Conservation (phyloP, 2,113 vertebrate species). For the Ptychochromis oligacanthus region DNA sequence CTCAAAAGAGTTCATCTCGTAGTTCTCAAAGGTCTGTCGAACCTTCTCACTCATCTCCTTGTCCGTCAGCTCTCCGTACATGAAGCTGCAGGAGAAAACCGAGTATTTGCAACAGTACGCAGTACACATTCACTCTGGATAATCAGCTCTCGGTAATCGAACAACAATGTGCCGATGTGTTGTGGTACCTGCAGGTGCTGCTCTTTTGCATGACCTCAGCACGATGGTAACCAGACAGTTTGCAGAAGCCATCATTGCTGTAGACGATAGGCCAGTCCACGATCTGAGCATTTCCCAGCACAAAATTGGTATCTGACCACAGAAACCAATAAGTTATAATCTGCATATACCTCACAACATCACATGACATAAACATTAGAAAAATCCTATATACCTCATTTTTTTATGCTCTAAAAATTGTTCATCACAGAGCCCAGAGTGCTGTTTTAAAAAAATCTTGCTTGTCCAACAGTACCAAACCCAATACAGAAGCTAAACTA, state of each 20-base stretch:
- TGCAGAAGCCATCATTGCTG: conserved; percentile 98
- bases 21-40: conserved; percentile 93
- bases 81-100: conserved; percentile 84
- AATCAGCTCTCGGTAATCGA: background rate
- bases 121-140: background rate
- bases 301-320: conserved; percentile 93
- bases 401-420: too few relatives aligned
- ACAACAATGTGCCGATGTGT: background rate
- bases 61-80: conserved; percentile 96
- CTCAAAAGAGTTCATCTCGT: conserved; percentile 97
- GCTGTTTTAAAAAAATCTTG: background rate
- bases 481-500: background rate
- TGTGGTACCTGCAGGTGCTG: conserved; percentile 94
- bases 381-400: background rate
- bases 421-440: background rate
- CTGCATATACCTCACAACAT: background rate
- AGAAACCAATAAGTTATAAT: background rate
- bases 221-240: conserved; percentile 93
- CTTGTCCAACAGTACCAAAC: background rate
- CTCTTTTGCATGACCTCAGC: conserved; percentile 99
- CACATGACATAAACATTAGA: background rate
- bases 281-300: conserved; percentile 97
- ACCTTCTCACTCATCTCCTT: conserved; percentile 92
- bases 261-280: conserved; percentile 99
- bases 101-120: background rate